Base-by-base conservation (phyloP, 2,113 vertebrate genomes). In the Protomyctophum bolini region DNA sequence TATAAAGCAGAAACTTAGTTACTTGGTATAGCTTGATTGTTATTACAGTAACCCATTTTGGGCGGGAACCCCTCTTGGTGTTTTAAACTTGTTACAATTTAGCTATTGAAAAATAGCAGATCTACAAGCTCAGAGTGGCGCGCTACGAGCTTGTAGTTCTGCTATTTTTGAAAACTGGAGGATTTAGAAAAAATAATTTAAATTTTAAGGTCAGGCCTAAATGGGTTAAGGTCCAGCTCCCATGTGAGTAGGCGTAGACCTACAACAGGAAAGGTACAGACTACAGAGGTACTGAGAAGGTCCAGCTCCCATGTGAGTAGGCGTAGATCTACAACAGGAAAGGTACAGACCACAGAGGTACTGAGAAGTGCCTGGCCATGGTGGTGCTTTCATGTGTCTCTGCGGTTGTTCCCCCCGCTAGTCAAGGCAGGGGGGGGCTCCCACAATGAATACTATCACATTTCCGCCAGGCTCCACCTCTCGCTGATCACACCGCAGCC, bases 401-500 rank as follows among this genome's bases (percentile, higher is more conserved):
- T 63, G 58, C 58, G 63, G 65, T 69, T 72, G 65, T 69, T 72
- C 47, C 71, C 14, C 56, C 15, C 66, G 45, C 58, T 47, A 60
- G 55, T 67, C 47, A 70, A 79, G 77, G 73, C 75, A 66, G 21
- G 21, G 21, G 21, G 67, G 72, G 72, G 70, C 69, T 85, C 70
- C 77, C 66, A 75, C 80, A 76, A 70, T 75, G 72, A 86, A 86
- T 73, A 77, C 84, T 75, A 89, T 88, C 86, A 76, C 76, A 83
- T 83, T 88, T 89, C 76, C 72, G 6, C 70, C 82, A 87, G 86
- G 73, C 80, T 84, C 82, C 83, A 76, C 83, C 82, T 87, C 83
- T 73, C 61, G 50, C 76, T 71, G 81, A 88, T 83, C 85, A 88
- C 49, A 63, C 64, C 60, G 81, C 80, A 81, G 83, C 88, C 89